Evolutionary conservation across 2,797 vertebrate genomes (phyloP).

Genomic region (Trachurus trachurus): DNA sequence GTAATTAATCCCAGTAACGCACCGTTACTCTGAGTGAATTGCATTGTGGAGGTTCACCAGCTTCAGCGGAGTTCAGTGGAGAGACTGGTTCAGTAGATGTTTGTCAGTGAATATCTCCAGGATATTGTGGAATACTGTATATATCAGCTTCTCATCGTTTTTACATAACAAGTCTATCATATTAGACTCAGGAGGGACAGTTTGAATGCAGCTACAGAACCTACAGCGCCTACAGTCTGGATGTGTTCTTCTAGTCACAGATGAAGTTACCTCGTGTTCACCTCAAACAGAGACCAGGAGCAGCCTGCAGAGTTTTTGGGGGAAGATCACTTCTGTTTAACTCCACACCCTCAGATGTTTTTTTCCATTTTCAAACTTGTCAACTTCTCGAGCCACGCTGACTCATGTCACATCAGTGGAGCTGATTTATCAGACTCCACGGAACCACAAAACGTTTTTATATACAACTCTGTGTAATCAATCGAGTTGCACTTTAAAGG

Average conservation of each 20-base stretch:
- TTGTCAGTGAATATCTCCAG: neutral
- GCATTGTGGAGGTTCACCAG: neutral
- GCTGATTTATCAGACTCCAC: neutral
- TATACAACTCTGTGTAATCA: neutral
- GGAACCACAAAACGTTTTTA: neutral
- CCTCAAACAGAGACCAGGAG: too few species aligned
- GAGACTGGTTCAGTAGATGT: neutral
- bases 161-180: neutral
- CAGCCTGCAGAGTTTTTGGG: neutral
- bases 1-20: too few species aligned
- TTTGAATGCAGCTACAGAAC: neutral
- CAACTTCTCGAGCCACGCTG: neutral
- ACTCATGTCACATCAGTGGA: neutral
- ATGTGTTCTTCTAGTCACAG: neutral
- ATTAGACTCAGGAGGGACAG: neutral
- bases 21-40: neutral
- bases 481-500: neutral
- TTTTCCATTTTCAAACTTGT: neutral
- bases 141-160: neutral
- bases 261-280: neutral
- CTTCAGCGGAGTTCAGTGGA: neutral
- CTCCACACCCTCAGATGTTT: too few species aligned
- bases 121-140: too few species aligned
- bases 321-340: neutral
- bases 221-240: neutral